A percentile compares a stretch with the other conserved stretches of the same genome.
These are phyloP conservation scores for Araneus ventricosus DNA, from an alignment of 1,140 invertebrate species.

Conservation along the genomic window DNA sequence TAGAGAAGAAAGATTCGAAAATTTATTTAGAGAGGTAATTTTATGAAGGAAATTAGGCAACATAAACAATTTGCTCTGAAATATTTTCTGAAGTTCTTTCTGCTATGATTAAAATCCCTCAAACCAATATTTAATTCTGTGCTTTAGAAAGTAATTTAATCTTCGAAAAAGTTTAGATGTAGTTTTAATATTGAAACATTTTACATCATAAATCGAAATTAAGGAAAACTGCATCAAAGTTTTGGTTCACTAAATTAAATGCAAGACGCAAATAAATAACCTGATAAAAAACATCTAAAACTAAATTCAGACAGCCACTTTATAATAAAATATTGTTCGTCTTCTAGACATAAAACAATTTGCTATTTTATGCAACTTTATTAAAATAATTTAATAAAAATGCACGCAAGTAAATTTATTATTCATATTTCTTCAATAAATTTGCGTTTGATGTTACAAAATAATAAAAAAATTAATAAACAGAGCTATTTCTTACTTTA, in stretches of 20 bases:
- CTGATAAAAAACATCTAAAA: not conserved
- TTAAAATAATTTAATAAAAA: no score
- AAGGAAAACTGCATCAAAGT: not conserved
- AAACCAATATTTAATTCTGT: conserved; percentile 17
- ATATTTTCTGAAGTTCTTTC: not conserved
- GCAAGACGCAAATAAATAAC: not conserved
- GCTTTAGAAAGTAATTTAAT: conserved; percentile 15
- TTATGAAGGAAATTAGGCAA: not conserved
- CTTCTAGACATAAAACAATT: no score
- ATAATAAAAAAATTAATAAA: no score
- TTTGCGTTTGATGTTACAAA: no score
- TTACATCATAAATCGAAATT: conserved; percentile 1
- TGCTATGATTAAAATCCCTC: not conserved
- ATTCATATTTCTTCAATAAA: no score
- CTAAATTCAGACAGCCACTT: no score
- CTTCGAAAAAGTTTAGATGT: not conserved
- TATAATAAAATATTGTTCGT: no score
- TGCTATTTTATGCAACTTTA: no score
- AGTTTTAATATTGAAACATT: not conserved
- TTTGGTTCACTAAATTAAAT: conserved; percentile 3
- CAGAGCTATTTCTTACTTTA: no score
- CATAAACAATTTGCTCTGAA: conserved; percentile 21
- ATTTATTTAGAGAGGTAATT: conserved; percentile 5
- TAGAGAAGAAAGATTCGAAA: not conserved
- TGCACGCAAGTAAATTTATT: no score